Evolutionary conservation across 2,888 invertebrate genomes (phyloP).

Genomic region (Empis livida): DNA sequence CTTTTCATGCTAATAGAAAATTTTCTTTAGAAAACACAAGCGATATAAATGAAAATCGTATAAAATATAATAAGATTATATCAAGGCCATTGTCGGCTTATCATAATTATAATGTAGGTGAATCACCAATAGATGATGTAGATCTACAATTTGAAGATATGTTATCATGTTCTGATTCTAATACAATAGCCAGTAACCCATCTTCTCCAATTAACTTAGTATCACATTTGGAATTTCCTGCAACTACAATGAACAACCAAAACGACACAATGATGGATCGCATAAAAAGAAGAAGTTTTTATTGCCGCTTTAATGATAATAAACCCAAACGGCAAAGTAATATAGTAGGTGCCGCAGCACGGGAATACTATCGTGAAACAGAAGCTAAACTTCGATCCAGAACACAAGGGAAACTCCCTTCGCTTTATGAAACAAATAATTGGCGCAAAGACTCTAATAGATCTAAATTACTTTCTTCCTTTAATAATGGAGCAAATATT

Average conservation of each 20-base stretch:
- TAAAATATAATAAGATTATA: slow-evolving; percentile 26
- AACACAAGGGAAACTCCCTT: slow-evolving; percentile 4
- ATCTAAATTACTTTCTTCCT: too few relatives aligned
- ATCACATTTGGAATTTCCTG: slow-evolving; percentile 34
- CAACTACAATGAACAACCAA: slow-evolving; percentile 30
- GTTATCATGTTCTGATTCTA: slow-evolving; percentile 49
- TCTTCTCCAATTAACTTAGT: slow-evolving; percentile 34
- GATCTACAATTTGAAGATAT: slow-evolving; percentile 48
- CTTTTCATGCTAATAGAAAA: too few relatives aligned
- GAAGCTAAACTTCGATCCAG: slow-evolving; percentile 8
- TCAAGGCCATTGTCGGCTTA: too few relatives aligned
- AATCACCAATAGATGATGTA: slow-evolving; percentile 47
- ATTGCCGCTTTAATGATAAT: slow-evolving; percentile 76
- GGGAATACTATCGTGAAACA: slow-evolving; percentile 39
- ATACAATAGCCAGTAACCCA: slow-evolving; percentile 21
- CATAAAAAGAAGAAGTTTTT: slow-evolving; percentile 79
- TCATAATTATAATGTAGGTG: slow-evolving; percentile 9
- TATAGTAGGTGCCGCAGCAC: slow-evolving; percentile 45
- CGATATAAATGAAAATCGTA: too few relatives aligned
- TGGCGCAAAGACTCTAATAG: too few relatives aligned
- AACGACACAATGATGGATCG: slow-evolving; percentile 70
- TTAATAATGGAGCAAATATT: too few relatives aligned
- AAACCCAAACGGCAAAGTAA: slow-evolving; percentile 57
- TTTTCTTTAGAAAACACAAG: too few relatives aligned
- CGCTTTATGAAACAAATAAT: slow-evolving; percentile 5